Base-by-base conservation (phyloP, 2,113 vertebrate genomes). In the Hypocryptadius cinnamomeus region DNA sequence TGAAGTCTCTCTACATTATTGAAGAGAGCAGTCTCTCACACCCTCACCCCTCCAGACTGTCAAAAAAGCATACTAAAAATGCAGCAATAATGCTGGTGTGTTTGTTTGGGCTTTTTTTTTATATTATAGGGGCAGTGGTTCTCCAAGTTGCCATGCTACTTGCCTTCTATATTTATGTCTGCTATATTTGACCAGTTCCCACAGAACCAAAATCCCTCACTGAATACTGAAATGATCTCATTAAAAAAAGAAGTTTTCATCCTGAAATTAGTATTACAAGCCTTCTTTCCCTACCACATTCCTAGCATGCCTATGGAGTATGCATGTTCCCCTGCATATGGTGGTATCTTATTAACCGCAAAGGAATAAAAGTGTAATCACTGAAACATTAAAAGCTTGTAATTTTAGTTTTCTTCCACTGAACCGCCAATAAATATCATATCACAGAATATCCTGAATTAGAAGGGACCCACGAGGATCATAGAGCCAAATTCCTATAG, bases 131-230 rank as follows among this genome's bases (percentile, higher is more conserved):
- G 66, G 27, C 78, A 93, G 65, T 63, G 23, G n/a, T 72, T 90
- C 73, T 81, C 45, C 50, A 89, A 90, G 42, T 48, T 30, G 11
- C 47, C 65, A 45, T 3, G 5, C 47, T 60, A 42, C 47, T 82
- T 35, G 17, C 57, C 25, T 84, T 92, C 89, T 82, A n/a, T 72
- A 85, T 89, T 87, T 95, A 76, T 16, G 13, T n/a, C 66, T 92
- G 57, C 89, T 96, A 72, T 79, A 80, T 91, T 72, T 93, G 57
- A 96, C 57, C 24, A 23, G 53, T 87, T 95, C 80, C 77, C 70
- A 93, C 57, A 94, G 61, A 96, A 90, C 8, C 22, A 15, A 72
- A 79, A 48, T 72, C 37, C 9, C n/a, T 71, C 65, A 68, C n/a
- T 48, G 37, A 78, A 81, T 65, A 71, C 25, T 81, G 40, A 28